These are phyloP conservation scores for Pseudopleuronectes americanus DNA, from an alignment of 2,797 vertebrate species.

Conservation along the genomic window DNA sequence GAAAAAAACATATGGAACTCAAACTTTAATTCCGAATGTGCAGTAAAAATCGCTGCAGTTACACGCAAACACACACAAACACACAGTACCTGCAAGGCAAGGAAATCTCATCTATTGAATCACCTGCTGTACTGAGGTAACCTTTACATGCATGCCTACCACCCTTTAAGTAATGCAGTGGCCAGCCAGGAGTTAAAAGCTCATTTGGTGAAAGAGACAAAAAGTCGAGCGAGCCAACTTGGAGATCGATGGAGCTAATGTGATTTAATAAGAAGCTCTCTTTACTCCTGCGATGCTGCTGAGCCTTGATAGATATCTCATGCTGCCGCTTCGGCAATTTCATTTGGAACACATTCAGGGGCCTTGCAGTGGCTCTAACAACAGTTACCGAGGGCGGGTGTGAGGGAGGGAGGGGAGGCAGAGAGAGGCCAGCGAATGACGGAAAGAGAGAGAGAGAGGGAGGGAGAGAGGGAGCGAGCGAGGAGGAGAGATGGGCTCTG, in stretches of 20 bases:
- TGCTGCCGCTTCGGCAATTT: slow-evolving; percentile 76
- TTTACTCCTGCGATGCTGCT: slow-evolving; percentile 64
- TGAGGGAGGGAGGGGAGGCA: background rate
- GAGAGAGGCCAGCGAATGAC: background rate
- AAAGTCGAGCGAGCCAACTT: slow-evolving; percentile 72
- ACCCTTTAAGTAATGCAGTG: slow-evolving; percentile 52
- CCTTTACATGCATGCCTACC: background rate
- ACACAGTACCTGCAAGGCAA: background rate
- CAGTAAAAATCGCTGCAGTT: slow-evolving; percentile 1
- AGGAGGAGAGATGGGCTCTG: slow-evolving; percentile 15
- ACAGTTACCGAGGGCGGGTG: slow-evolving; percentile 35
- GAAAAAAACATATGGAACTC: background rate
- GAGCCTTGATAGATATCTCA: slow-evolving; percentile 77
- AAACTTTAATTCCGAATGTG: slow-evolving; percentile 6
- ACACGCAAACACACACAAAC: background rate
- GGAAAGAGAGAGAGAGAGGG: too few species aligned
- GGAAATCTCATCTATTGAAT: background rate
- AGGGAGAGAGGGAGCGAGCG: slow-evolving; percentile 1
- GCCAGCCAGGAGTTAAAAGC: slow-evolving; percentile 77
- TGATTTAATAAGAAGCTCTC: slow-evolving; percentile 82
- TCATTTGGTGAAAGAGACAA: slow-evolving; percentile 80
- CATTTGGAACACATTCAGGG: slow-evolving; percentile 80
- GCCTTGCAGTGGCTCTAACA: slow-evolving; percentile 59
- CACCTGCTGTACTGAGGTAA: background rate
- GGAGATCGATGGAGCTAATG: slow-evolving; percentile 81